Evolutionary conservation across 2,888 invertebrate genomes (phyloP), one percentile per base, ranked within the genome.

Genomic region (Diaperis boleti): DNA sequence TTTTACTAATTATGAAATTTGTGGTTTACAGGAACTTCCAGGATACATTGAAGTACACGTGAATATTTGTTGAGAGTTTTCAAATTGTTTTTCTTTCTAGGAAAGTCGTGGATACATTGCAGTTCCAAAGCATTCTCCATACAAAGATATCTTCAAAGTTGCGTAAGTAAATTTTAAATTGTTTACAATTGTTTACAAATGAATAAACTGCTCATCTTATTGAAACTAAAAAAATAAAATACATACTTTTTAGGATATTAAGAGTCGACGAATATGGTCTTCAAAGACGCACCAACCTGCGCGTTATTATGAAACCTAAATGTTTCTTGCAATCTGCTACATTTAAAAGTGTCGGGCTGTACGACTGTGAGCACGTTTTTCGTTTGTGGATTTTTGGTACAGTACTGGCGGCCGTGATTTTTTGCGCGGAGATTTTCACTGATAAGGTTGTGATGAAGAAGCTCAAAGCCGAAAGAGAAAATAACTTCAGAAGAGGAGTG

Each of bases 1-100:
- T 1, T 85, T 77, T 67, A 77, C 75, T 8, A 84, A 84, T 66
- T 81, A 81, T 17, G 84, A 85, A 57, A 84, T 84, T 55, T 85
- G 85, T 62, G 81, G 82, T 11, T 69, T 85, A 52, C 81, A 82
- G 59, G 82, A 83, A 67, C 77, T 85, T 10, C 70, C 70, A 2
- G 75, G 74, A 45, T 73, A 69, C 39, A 66, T 72, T 60, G 69
- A 74, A 47, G 76, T 74, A 69, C 22, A 22, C 4, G 22, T 6
- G 22, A 22, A 22, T 22, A n/a, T n/a, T n/a, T 5, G n/a, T 33
- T 22, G 22, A 22, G 22, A 22, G 33, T 33, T 11, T 33, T 33
- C n/a, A n/a, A 4, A 31, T 31, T 33, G 5, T 33, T 10, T 33
- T 69, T 71, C 61, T 37, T 50, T 70, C 59, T 20, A 72, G 72